Percentiles rank a stretch among this genome's conserved stretches.
phyloP scores from a whole-genome alignment of 2,113 vertebrate genomes.

The Hyperoodon ampullatus region DNA sequence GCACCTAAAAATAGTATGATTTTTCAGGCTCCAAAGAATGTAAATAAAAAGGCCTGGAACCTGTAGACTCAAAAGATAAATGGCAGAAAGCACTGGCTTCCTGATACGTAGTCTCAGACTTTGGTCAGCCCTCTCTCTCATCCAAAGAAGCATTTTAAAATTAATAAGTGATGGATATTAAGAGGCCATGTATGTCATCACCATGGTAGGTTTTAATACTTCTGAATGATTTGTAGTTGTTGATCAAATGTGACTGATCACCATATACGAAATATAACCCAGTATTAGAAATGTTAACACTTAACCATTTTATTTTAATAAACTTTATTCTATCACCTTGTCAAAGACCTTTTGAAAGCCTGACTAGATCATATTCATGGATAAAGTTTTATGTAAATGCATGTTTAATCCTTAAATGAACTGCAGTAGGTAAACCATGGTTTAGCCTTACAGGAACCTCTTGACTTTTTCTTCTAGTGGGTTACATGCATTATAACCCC shows the following conservation, averaged over 20 bases:
- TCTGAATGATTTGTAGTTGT: neutral
- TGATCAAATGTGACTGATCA: neutral
- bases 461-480: conserved; percentile 2
- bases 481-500: neutral
- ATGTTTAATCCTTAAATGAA: conserved; percentile 34
- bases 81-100: neutral
- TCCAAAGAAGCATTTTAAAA: neutral
- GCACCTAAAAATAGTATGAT: neutral
- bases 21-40: neutral
- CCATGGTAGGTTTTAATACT: neutral
- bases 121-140: neutral
- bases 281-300: conserved; percentile 23
- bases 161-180: neutral
- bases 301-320: conserved; percentile 48
- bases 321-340: neutral
- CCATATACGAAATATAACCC: neutral
- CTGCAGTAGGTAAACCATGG: neutral
- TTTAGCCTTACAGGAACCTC: neutral
- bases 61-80: conserved; percentile 1
- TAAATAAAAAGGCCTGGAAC: neutral
- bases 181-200: neutral
- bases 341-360: conserved; percentile 19
- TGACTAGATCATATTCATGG: neutral
- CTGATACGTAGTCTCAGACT: neutral
- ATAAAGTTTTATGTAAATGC: conserved; percentile 14